Conservation (phyloP, 2,888 invertebrate genomes). For the Craniophora ligustri region DNA sequence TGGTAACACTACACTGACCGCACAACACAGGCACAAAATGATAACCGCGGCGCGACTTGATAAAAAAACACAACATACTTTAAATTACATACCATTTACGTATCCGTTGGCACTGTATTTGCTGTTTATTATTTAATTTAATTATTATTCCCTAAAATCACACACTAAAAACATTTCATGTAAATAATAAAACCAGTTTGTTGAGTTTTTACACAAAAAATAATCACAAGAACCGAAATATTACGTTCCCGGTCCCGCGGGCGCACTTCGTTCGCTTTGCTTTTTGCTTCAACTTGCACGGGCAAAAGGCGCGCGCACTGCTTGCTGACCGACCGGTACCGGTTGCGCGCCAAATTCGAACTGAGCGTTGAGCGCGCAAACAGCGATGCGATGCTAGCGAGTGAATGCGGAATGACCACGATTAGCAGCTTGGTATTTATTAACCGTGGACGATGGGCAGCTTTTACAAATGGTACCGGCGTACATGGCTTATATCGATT, state of each 20-base stretch:
- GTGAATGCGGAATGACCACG: slow-evolving; percentile 57
- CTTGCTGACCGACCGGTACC: slow-evolving; percentile 57
- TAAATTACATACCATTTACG: slow-evolving; percentile 66
- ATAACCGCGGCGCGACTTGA: slow-evolving; percentile 73
- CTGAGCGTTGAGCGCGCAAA: slow-evolving; percentile 63
- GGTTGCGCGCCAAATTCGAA: slow-evolving; percentile 84
- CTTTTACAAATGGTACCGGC: slow-evolving; percentile 56
- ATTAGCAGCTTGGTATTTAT: slow-evolving; percentile 50
- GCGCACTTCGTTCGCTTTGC: slow-evolving; percentile 48
- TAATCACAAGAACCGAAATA: slow-evolving; percentile 70
- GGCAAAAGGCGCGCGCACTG: slow-evolving; percentile 73
- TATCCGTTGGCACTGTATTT: slow-evolving; percentile 30
- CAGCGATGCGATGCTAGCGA: slow-evolving; percentile 43
- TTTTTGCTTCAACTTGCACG: slow-evolving; percentile 57
- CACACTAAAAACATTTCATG: slow-evolving; percentile 45
- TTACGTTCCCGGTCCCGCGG: slow-evolving; percentile 65
- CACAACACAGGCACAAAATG: slow-evolving; percentile 51
- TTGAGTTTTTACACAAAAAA: slow-evolving; percentile 65
- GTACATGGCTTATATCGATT: slow-evolving; percentile 43
- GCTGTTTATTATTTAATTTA: slow-evolving; percentile 21
- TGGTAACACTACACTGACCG: slow-evolving; percentile 32
- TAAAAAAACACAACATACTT: slow-evolving; percentile 68
- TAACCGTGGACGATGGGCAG: slow-evolving; percentile 44
- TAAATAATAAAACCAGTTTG: slow-evolving; percentile 56
- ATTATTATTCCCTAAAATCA: slow-evolving; percentile 30